These are phyloP conservation scores for Lynx canadensis DNA, from an alignment of 2,113 vertebrate species.

Conservation along the genomic window DNA sequence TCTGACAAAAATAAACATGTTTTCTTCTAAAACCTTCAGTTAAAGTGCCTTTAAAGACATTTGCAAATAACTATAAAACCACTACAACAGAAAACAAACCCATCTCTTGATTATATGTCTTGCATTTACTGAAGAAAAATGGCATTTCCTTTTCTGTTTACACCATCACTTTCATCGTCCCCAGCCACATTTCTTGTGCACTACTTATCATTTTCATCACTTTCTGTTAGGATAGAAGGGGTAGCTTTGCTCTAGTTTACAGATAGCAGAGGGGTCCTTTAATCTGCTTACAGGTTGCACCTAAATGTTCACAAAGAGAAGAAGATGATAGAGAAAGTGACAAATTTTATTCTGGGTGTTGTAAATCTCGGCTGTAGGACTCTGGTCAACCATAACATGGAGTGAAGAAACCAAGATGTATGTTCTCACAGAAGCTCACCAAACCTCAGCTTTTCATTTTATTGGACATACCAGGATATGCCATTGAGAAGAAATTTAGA, in stretches of 20 bases:
- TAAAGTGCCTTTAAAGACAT: background rate
- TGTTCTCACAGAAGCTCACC: background rate
- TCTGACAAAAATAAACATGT: background rate
- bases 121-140: conserved; percentile 21
- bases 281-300: background rate
- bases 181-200: background rate
- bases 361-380: background rate
- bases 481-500: background rate
- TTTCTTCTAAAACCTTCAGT: background rate
- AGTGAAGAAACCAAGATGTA: background rate
- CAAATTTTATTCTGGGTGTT: background rate
- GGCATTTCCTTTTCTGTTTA: background rate
- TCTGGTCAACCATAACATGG: background rate
- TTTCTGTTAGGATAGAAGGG: conserved; percentile 15
- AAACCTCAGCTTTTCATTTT: background rate
- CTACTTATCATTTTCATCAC: conserved; percentile 37
- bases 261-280: background rate
- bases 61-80: conserved; percentile 8
- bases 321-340: background rate
- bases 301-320: background rate
- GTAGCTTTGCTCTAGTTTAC: background rate
- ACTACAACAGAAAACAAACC: background rate
- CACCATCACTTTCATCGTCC: background rate
- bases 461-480: background rate
- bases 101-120: background rate